Conservation (phyloP, 2,113 vertebrate species). For the Piaya cayana region DNA sequence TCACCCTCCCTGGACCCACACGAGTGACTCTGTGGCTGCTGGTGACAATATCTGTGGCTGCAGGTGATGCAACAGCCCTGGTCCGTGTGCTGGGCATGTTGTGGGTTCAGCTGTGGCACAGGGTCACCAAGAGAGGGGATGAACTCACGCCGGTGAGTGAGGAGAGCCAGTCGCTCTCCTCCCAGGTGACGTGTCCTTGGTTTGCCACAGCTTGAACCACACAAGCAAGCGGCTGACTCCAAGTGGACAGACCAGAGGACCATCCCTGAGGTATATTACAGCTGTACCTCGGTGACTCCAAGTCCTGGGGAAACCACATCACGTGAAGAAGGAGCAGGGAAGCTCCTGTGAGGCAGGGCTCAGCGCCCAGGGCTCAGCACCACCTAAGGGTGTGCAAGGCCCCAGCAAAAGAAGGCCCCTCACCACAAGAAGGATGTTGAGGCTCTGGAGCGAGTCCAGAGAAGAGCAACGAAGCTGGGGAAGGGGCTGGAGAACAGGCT, state of each 20-base stretch:
- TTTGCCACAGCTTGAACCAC: not conserved
- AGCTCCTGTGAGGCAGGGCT: not conserved
- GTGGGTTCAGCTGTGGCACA: fast-evolving
- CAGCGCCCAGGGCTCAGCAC: not conserved
- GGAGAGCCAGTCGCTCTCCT: not conserved
- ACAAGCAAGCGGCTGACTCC: not conserved
- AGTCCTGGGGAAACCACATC: not conserved
- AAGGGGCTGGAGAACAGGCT: no score
- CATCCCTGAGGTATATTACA: not conserved
- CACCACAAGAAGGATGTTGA: no score
- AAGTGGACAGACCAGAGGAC: not conserved
- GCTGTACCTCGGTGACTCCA: not conserved
- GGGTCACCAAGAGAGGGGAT: fast-evolving
- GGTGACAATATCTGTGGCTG: not conserved
- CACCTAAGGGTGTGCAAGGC: not conserved
- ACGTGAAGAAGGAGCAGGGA: not conserved
- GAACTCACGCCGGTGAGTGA: not conserved
- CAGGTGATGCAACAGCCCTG: fast-evolving
- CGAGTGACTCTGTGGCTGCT: not conserved
- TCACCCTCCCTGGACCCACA: not conserved
- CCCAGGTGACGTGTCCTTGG: not conserved
- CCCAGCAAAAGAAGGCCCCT: no score
- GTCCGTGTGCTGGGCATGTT: fast-evolving
- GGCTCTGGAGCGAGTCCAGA: no score
- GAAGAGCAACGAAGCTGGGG: no score